Base-by-base conservation (phyloP, 2,888 invertebrate genomes). In the Polydrusus tereticollis region DNA sequence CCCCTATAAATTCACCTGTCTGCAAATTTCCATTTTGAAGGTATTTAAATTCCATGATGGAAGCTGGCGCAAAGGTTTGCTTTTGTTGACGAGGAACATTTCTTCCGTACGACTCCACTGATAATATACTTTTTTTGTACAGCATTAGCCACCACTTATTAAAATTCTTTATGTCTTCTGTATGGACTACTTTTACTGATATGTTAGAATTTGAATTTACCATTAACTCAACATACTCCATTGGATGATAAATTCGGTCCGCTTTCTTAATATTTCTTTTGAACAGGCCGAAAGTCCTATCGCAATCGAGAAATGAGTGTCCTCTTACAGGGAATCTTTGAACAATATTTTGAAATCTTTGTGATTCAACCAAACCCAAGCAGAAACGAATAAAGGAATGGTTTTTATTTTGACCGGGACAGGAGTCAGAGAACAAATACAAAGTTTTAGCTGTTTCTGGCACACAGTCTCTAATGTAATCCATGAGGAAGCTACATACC, bases 371-470 rank as follows among this genome's bases (percentile, higher is more conserved):
- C 36, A 36, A 36, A 36, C 36, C 36, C 36, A 12, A 12, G 12
- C 36, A 36, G 12, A 36, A 36, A 36, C 4, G 12, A 10, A 36
- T 36, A 36, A 36, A 12, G 36, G 36, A 10, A 10, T 36, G 36
- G 36, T 36, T 36, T 36, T 36, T 36, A 36, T 36, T 36, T 12
- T 36, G 36, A 36, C 36, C 36, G 12, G 50, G 21, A 50, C 21
- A 50, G 50, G 21, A 2, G 50, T 21, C 50, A 12, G 50, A 50
- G 21, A 50, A 50, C 50, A 50, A 50, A 21, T 21, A 21, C 21
- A 50, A 21, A 50, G 50, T 45, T 45, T 45, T 45, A 45, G 45
- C 45, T 12, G 45, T 45, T 45, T 45, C 45, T 45, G 45, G 45
- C 3, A 45, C 16, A 45, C 45, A 45, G 6, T 50, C 21, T 10